These are phyloP conservation scores for Teleogryllus oceanicus DNA, from an alignment of 2,888 invertebrate species.

Conservation along the genomic window DNA sequence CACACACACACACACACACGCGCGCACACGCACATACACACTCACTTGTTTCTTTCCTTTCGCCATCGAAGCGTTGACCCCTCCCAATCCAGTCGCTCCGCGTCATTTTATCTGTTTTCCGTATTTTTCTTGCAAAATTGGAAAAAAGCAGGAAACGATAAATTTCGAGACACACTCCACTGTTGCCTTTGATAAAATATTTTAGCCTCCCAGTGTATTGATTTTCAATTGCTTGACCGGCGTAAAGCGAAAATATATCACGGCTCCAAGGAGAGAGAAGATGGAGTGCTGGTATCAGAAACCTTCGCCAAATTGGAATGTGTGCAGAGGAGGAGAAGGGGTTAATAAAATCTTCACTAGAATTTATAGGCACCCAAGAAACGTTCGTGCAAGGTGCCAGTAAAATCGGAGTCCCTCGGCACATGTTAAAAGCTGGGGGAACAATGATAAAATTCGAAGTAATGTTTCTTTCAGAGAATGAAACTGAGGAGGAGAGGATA, in stretches of 20 bases:
- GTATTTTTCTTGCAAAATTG: slow-evolving; percentile 6
- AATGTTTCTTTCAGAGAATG: too few species aligned
- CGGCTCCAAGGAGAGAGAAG: not conserved
- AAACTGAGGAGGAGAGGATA: too few species aligned
- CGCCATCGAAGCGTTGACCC: not conserved
- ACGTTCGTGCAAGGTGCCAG: not conserved
- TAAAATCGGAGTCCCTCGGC: not conserved
- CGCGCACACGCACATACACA: too few species aligned
- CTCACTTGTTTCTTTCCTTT: not conserved
- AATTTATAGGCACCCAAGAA: not conserved
- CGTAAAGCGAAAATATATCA: not conserved
- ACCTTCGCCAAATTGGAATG: not conserved
- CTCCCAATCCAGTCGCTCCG: not conserved
- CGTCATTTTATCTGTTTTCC: not conserved
- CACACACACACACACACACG: too few species aligned
- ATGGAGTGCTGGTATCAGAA: not conserved
- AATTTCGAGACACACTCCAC: slow-evolving; percentile 18
- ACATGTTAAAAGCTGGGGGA: too few species aligned
- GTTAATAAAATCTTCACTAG: not conserved
- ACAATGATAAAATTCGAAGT: too few species aligned
- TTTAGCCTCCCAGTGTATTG: not conserved
- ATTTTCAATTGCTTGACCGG: not conserved
- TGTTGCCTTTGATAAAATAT: not conserved
- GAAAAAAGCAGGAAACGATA: not conserved
- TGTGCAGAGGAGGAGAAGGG: not conserved